Evolutionary conservation across 2,113 vertebrate species (phyloP), one percentile per base, ranked within the genome.

Genomic region (Trichomycterus rosablanca): DNA sequence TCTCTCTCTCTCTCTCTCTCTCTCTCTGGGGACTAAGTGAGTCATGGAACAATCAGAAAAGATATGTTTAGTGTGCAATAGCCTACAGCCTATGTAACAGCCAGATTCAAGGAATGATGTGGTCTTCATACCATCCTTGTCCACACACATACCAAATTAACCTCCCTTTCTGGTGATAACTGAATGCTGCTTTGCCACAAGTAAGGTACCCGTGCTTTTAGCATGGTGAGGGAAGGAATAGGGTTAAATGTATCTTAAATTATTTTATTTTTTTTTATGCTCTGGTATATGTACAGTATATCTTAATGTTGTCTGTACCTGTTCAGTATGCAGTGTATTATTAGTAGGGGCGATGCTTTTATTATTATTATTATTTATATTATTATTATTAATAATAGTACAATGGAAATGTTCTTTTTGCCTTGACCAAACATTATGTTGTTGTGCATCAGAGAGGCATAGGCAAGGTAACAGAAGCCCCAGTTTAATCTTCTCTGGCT

Each of bases 41-140:
- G 49, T 46, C 28, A 68, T 64, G 37, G 61, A 65, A 9, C 32
- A n/a, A 52, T 40, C 63, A 63, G 72, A 71, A 44, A 35, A 57
- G 59, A 72, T 74, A 44, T 74, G 65, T 63, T 49, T 40, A 53
- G 65, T 30, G 14, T 48, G 59, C 63, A 73, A 74, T 65, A 77
- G 58, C 74, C 49, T 68, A 8, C 42, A 26, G 44, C 48, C 82
- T 83, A 81, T 6, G 62, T 76, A 83, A 82, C 74, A 48, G 55
- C 42, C 67, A 24, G 14, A 60, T 59, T 70, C 70, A 74, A 67
- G 68, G n/a, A 74, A 79, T 71, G 55, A 7, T 4, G 72, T 72
- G 67, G 28, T 59, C 53, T 57, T 63, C 24, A 35, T 16, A 12
- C 14, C 12, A 44, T 43, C 9, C 32, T n/a, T 15, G 2, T 10